Evolutionary conservation across 2,888 invertebrate genomes (phyloP), one percentile per base, ranked within the genome.

Genomic region (Eurytoma adleriae): DNA sequence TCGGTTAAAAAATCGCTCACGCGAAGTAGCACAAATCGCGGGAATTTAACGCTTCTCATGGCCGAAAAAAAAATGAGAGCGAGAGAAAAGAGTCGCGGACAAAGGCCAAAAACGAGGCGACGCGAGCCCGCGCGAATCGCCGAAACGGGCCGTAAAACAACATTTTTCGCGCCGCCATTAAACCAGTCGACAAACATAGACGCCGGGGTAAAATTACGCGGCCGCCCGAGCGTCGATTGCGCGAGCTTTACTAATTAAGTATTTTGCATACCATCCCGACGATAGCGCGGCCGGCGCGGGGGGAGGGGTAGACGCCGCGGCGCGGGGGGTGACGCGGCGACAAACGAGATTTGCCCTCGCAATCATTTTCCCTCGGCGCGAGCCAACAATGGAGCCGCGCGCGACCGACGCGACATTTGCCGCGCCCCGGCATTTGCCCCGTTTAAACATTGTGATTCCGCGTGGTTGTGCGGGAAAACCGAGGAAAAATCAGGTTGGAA

Each of bases 161-260:
- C 50, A 66, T 71, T 78, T 77, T 78, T 71, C 30, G 66, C 71
- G 57, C 71, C 50, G 52, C 71, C 62, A 69, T 69, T 69, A 64
- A 62, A 69, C 12, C 62, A n/a, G 52, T 48, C 59, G 12, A 56
- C 20, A 56, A 30, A 67, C 67, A 67, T 13, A 54, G 52, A 50
- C 62, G 24, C 18, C 13, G 64, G 1, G 30, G 3, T 40, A 3
- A 54, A 40, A 67, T 50, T 61, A 62, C 62, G 72, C 50, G n/a
- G 61, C 50, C 16, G 24, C 66, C 18, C 5, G 50, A 56, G 66
- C 40, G 48, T 4, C 66, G 27, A 57, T 27, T 20, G 66, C 57
- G 61, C 66, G 54, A 24, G 67, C 62, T 68, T 73, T 61, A 68
- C 72, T 72, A 78, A 73, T 78, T 71, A 78, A 71, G 77, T 78